phyloP scores from a whole-genome alignment of 1,140 invertebrate species.

The Diachasma alloeum region DNA sequence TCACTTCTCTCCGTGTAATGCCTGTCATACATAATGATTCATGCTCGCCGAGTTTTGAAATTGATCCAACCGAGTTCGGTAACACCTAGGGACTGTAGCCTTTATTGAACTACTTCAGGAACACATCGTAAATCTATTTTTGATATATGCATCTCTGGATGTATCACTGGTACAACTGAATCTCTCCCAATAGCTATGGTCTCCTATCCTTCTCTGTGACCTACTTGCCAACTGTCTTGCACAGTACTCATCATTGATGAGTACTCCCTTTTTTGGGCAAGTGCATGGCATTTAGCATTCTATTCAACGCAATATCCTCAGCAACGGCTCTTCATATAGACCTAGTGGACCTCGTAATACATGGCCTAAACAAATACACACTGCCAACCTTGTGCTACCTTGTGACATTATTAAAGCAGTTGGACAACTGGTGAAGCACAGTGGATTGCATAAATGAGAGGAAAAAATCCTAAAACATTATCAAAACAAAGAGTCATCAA shows the following conservation, averaged over 20 bases:
- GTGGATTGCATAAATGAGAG: not conserved
- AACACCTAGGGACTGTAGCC: not conserved
- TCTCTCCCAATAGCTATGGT: not conserved
- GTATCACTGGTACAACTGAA: not conserved
- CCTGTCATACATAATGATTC: not conserved
- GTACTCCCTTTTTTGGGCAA: not conserved
- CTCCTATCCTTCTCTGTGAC: not conserved
- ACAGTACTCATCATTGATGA: not conserved
- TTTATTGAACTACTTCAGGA: not conserved
- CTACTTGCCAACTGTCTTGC: not conserved
- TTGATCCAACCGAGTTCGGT: not conserved
- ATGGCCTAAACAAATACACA: slow-evolving; percentile 4
- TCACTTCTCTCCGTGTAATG: not conserved
- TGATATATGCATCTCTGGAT: slow-evolving; percentile 7
- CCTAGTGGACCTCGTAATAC: not conserved
- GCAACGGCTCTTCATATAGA: not conserved
- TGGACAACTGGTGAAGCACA: not conserved
- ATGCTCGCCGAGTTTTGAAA: not conserved
- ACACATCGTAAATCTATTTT: slow-evolving; percentile 1
- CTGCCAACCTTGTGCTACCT: not conserved
- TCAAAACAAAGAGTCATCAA: not conserved
- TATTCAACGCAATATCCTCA: not conserved
- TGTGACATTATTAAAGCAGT: slow-evolving; percentile 2
- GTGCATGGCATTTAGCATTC: not conserved
- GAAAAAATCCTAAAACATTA: not conserved